Evolutionary conservation across 2,113 vertebrate genomes (phyloP).

Genomic region (Vicugna pacos): DNA sequence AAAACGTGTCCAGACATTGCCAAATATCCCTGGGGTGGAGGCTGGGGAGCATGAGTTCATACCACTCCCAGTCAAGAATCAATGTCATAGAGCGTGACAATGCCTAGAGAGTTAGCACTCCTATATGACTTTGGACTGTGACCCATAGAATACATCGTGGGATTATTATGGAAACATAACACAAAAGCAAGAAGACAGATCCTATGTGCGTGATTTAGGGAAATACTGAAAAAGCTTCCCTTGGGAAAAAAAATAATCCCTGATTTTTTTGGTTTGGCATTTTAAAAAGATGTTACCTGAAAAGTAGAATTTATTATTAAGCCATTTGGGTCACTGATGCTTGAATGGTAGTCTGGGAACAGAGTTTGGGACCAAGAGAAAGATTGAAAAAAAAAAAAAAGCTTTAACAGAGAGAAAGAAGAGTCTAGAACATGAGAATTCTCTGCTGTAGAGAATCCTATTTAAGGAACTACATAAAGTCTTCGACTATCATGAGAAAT

Average conservation of each 20-base stretch:
- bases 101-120: not conserved
- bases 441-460: not conserved
- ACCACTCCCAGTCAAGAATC: not conserved
- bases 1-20: not conserved
- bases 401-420: not conserved
- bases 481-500: not conserved
- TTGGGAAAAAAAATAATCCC: not conserved
- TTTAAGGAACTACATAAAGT: not conserved
- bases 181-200: not conserved
- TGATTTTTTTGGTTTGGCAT: not conserved
- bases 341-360: not conserved
- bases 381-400: not conserved
- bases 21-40: not conserved
- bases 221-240: not conserved
- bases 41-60: too few relatives aligned
- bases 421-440: not conserved
- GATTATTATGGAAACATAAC: not conserved
- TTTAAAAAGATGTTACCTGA: not conserved
- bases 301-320: not conserved
- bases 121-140: not conserved
- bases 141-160: not conserved
- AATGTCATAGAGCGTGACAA: not conserved
- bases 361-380: not conserved
- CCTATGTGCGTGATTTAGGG: not conserved
- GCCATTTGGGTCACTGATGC: not conserved